Conservation (phyloP, 2,113 vertebrate species). For the Tinamus guttatus region DNA sequence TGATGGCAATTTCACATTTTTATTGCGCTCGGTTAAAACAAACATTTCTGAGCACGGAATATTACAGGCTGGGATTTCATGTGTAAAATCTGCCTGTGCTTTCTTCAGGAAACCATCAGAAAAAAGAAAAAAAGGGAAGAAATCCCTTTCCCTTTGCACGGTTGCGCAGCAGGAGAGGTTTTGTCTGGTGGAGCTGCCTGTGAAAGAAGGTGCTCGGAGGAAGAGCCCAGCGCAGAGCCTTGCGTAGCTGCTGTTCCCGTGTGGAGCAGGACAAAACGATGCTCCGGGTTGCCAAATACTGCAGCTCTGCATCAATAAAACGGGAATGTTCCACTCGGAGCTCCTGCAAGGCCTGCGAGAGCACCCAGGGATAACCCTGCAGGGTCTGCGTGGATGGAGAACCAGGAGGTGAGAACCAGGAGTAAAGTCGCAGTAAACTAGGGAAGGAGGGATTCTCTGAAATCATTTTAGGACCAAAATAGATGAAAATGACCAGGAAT, state of each 20-base stretch:
- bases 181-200: not conserved
- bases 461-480: not conserved
- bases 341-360: not conserved
- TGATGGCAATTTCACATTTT: constrained; percentile 6
- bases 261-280: not conserved
- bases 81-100: not conserved
- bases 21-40: not conserved
- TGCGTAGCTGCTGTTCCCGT: not conserved
- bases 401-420: not conserved
- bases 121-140: not conserved
- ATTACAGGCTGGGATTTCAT: not conserved
- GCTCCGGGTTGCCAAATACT: not conserved
- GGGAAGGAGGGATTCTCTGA: not conserved
- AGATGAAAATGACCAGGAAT: not conserved
- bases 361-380: not conserved
- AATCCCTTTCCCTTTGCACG: not conserved
- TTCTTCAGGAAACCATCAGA: not conserved
- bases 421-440: not conserved
- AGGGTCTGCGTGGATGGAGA: not conserved
- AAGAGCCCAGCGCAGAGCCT: not conserved
- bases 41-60: not conserved
- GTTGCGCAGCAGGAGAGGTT: not conserved
- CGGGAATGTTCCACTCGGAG: not conserved
- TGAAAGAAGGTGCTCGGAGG: not conserved
- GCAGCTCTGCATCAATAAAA: not conserved